Conservation (phyloP, 2,888 invertebrate species). For the Enchytraeus crypticus region DNA sequence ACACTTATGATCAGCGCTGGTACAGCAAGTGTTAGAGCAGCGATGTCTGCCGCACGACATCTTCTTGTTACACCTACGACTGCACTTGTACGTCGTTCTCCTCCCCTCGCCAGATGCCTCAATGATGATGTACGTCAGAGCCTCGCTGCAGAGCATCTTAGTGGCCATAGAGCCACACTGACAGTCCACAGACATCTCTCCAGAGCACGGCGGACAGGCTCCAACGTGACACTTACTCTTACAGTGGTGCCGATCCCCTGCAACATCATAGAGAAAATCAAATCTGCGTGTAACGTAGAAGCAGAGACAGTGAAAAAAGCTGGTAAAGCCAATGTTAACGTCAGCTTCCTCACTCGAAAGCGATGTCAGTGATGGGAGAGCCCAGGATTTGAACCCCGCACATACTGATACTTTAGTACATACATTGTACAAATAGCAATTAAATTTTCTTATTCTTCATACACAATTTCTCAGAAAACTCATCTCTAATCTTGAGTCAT, state of each 20-base stretch:
- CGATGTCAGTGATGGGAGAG: too few relatives aligned
- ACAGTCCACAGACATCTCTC: constrained; percentile 35
- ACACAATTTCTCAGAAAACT: too few relatives aligned
- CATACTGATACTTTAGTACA: too few relatives aligned
- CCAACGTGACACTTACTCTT: constrained; percentile 68
- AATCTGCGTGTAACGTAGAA: too few relatives aligned
- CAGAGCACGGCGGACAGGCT: constrained; percentile 62
- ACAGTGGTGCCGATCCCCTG: constrained; percentile 58
- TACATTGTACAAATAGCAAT: too few relatives aligned
- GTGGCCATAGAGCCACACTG: constrained; percentile 55
- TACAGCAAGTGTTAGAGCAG: constrained; percentile 79
- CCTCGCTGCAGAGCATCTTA: constrained; percentile 40
- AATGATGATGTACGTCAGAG: constrained; percentile 27
- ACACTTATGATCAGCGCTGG: constrained; percentile 71
- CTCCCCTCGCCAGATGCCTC: constrained; percentile 9
- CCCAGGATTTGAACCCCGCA: too few relatives aligned
- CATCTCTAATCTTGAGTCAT: too few relatives aligned
- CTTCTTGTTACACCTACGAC: constrained; percentile 75
- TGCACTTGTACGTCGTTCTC: constrained; percentile 55
- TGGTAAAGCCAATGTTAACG: too few relatives aligned
- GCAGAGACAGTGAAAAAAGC: too few relatives aligned
- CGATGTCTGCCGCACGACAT: constrained; percentile 54
- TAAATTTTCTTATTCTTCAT: too few relatives aligned
- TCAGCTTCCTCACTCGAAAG: too few relatives aligned
- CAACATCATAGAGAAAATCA: not conserved